A percentile compares a stretch with the other conserved stretches of the same genome.
Evolutionary conservation across 2,113 vertebrate species (phyloP).

Genomic region (Piprites chloris): DNA sequence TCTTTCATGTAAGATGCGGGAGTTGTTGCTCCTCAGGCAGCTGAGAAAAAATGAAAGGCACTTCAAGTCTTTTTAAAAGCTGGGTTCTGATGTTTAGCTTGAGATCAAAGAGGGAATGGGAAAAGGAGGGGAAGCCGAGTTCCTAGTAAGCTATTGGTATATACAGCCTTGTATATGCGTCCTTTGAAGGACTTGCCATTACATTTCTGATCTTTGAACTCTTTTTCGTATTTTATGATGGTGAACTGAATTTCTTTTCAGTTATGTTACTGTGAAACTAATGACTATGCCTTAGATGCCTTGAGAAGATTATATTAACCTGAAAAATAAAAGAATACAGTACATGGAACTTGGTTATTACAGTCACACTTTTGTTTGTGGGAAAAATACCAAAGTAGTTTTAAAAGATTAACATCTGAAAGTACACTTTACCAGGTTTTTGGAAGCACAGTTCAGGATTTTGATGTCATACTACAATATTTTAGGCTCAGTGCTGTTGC

Average conservation of each 20-base stretch:
- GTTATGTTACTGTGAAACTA: constrained; percentile 48
- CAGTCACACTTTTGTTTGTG: not conserved
- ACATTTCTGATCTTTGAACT: constrained; percentile 71
- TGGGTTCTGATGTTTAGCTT: constrained; percentile 73
- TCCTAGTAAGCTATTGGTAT: constrained; percentile 32
- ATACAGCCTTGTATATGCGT: not conserved
- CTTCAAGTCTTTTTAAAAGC: constrained; percentile 74
- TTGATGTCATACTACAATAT: not conserved
- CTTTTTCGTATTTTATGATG: constrained; percentile 42
- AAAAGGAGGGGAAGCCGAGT: constrained; percentile 40
- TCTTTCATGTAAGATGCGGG: constrained; percentile 68
- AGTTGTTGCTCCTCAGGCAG: constrained; percentile 71
- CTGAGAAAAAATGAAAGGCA: constrained; percentile 72
- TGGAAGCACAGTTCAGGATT: not conserved
- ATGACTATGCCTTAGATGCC: constrained; percentile 28
- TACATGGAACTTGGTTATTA: not conserved
- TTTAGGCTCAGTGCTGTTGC: not conserved
- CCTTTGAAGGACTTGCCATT: constrained; percentile 66
- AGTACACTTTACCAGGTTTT: not conserved
- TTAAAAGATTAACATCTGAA: constrained; percentile 28
- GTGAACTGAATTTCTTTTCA: constrained; percentile 24
- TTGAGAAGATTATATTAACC: not conserved
- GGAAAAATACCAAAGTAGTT: not conserved
- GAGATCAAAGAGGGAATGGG: constrained; percentile 70
- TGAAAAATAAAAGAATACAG: not conserved